Percentiles rank a stretch among this genome's conserved stretches.
phyloP scores from a whole-genome alignment of 1,140 invertebrate genomes.

The Antheraea pernyi region DNA sequence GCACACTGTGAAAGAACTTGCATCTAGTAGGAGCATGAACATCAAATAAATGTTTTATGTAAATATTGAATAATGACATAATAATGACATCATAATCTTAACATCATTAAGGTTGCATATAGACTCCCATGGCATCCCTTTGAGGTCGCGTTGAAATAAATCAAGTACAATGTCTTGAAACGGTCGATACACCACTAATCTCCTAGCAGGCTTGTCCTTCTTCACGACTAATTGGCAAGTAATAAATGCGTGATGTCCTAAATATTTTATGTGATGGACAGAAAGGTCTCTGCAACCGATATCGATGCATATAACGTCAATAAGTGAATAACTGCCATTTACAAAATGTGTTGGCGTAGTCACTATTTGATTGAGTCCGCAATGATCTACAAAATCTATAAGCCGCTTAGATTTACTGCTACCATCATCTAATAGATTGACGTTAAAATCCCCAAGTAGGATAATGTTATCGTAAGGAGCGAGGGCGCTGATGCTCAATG shows the following conservation, averaged over 20 bases:
- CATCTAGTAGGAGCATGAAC: too few relatives aligned
- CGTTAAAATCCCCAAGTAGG: constrained; percentile 34
- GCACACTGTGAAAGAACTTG: too few relatives aligned
- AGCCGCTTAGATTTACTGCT: constrained; percentile 3
- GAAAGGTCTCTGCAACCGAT: not conserved
- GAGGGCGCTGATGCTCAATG: constrained; percentile 17
- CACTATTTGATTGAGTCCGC: constrained; percentile 11
- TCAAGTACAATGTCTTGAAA: too few relatives aligned
- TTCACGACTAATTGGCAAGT: constrained; percentile 15
- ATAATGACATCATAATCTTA: too few relatives aligned
- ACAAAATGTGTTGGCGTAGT: constrained; percentile 16
- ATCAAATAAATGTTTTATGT: too few relatives aligned
- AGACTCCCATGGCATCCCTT: constrained; percentile 15
- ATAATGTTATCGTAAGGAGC: not conserved
- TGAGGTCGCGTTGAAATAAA: too few relatives aligned
- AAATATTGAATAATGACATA: too few relatives aligned
- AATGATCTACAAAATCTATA: not conserved
- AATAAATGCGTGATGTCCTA: constrained; percentile 7
- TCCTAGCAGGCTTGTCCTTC: constrained; percentile 7
- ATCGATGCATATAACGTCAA: constrained; percentile 11
- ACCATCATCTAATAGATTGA: constrained; percentile 17
- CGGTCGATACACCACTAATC: not conserved
- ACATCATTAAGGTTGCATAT: too few relatives aligned
- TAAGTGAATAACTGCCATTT: constrained; percentile 5
- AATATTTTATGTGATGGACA: not conserved